A percentile compares a stretch with the other conserved stretches of the same genome.
phyloP scores from a whole-genome alignment of 1,140 invertebrate species.

The Rhynchophorus ferrugineus region DNA sequence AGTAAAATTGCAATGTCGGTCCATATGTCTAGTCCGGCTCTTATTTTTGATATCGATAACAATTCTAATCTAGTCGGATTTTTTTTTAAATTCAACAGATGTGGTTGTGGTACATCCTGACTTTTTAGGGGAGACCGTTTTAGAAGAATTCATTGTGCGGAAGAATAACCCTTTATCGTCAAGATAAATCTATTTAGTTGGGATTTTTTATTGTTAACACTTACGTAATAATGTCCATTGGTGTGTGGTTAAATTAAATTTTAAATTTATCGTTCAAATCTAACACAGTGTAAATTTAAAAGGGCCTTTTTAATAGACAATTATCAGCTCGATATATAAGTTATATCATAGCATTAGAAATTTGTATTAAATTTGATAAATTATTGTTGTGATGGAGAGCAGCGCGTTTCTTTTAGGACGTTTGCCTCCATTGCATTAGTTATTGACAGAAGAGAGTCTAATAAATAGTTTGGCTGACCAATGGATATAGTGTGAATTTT shows the following conservation, averaged over 20 bases:
- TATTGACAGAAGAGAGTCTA: no score
- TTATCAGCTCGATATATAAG: no score
- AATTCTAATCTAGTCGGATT: constrained; percentile 18
- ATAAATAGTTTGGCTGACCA: no score
- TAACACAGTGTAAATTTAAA: neutral
- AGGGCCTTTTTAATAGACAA: no score
- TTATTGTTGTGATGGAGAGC: no score
- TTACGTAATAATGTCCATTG: neutral
- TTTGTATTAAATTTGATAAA: no score
- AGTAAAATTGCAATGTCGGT: neutral
- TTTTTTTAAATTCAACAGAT: constrained; percentile 24
- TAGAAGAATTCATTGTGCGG: constrained; percentile 21
- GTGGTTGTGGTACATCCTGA: constrained; percentile 12
- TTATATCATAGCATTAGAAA: no score
- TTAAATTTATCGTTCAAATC: neutral
- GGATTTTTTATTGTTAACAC: neutral
- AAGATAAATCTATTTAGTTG: neutral
- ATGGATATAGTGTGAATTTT: no score
- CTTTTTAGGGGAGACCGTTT: constrained; percentile 4
- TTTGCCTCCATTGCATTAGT: no score
- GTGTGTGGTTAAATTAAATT: neutral
- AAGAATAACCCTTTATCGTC: constrained; percentile 24
- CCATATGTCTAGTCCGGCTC: constrained; percentile 9
- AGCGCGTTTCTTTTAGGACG: no score
- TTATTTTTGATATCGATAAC: constrained; percentile 21